Evolutionary conservation across 2,888 invertebrate genomes (phyloP), one percentile per base, ranked within the genome.

Genomic region (Drosophila mettleri): DNA sequence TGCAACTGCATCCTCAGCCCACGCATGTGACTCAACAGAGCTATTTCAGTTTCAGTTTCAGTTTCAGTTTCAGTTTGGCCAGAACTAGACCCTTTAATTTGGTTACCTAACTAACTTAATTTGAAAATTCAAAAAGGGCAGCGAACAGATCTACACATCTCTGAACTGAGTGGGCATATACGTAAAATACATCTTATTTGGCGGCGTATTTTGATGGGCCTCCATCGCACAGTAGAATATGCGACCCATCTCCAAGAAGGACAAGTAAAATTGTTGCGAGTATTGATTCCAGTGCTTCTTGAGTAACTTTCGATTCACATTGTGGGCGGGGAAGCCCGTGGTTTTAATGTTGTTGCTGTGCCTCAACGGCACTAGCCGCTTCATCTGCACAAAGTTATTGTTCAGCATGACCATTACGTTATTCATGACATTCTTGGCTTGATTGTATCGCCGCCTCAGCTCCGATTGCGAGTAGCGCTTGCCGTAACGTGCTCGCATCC

Each of bases 401-500:
- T 46, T n/a, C 10, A 78, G 39, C 1, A 74, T 22, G 3, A 61
- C 34, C 1, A 64, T 31, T 14, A 90, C 27, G 0, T 73, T 61
- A 0, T 74, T 58, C 48, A 91, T 87, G 1, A 88, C 54, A 3
- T 27, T 7, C 1, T 59, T 68, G 3, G 87, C 71, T 0, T 45
- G 18, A 0, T 3, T 18, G 18, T 72, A 86, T 3, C 64, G 61
- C 0, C 55, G 54, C 3, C 16, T 5, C 9, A 80, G 72, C 3
- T 90, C 87, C 0, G 38, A 16, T 0, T 63, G 49, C 0, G 88
- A 80, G 41, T 89, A 91, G 0, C 70, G 69, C 27, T 88, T 85
- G 3, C 91, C 91, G 51, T 86, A 92, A 0, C 91, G 89, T 0
- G 60, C 53, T 3, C 76, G 69, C 3, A 91, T 84, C 89, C 90